Conservation (phyloP, 2,888 invertebrate species). For the Hirtodrosophila duncani region DNA sequence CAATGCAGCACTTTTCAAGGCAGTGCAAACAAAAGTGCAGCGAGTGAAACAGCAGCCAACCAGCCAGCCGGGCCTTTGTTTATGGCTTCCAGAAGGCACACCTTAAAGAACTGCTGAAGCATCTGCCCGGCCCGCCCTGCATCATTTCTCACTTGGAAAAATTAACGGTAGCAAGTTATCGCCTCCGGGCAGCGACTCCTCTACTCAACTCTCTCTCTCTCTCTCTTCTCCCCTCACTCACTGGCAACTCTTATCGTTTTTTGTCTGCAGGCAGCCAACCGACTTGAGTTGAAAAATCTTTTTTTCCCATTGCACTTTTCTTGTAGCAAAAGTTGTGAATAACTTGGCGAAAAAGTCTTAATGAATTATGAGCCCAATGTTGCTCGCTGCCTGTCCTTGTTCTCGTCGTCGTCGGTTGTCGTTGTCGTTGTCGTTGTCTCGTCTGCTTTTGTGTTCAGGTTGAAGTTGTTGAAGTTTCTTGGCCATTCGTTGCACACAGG, state of each 20-base stretch:
- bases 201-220: neutral
- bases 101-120: slow-evolving; percentile 60
- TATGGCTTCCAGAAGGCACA: slow-evolving; percentile 75
- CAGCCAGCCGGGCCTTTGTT: slow-evolving; percentile 58
- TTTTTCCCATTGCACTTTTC: neutral
- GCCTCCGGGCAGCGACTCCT: slow-evolving; percentile 22
- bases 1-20: slow-evolving; percentile 61
- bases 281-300: slow-evolving; percentile 21
- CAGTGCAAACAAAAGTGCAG: slow-evolving; percentile 60
- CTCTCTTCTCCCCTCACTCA: slow-evolving; percentile 4
- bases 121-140: slow-evolving; percentile 8
- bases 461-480: slow-evolving; percentile 1
- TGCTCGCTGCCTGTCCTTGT: slow-evolving; percentile 15
- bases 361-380: slow-evolving; percentile 55
- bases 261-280: slow-evolving; percentile 56
- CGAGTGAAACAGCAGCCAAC: slow-evolving; percentile 15
- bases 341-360: slow-evolving; percentile 67
- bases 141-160: slow-evolving; percentile 3
- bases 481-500: too few relatives aligned
- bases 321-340: slow-evolving; percentile 53
- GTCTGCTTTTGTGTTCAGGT: slow-evolving; percentile 9
- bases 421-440: slow-evolving; percentile 9
- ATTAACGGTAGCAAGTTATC: slow-evolving; percentile 51
- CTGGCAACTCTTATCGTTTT: slow-evolving; percentile 48
- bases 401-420: slow-evolving; percentile 8